phyloP scores from a whole-genome alignment of 30 jellyfish, hydroid and myxozoan genomes.

The Phacellophora camtschatica region DNA sequence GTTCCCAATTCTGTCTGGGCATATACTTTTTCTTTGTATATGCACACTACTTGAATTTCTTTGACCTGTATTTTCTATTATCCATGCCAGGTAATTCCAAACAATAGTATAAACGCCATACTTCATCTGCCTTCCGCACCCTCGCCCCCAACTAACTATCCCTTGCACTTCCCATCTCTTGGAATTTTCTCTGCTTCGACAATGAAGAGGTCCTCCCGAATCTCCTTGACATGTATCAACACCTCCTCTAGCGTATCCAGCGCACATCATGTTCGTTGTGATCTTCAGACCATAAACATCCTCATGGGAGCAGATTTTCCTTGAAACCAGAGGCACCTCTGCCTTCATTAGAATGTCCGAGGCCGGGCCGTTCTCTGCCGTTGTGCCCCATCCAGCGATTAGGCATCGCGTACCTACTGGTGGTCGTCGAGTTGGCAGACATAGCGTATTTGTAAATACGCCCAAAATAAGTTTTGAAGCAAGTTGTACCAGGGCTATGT shows the following conservation, averaged over 20 bases:
- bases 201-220: slow-evolving; percentile 94
- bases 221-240: slow-evolving; percentile 83
- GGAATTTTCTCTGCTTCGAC: slow-evolving; percentile 31
- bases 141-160: slow-evolving; percentile 90
- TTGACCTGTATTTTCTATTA: no score
- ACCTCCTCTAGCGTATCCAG: slow-evolving; percentile 85
- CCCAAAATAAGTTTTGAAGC: slow-evolving; percentile 18
- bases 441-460: slow-evolving; percentile 57
- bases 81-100: slow-evolving; percentile 66
- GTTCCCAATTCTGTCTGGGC: no score
- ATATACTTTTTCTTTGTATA: no score
- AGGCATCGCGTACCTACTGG: slow-evolving; percentile 54
- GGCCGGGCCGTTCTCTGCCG: slow-evolving; percentile 52
- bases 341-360: slow-evolving; percentile 66
- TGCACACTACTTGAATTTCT: no score
- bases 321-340: slow-evolving; percentile 59
- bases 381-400: slow-evolving; percentile 91
- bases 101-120: slow-evolving; percentile 84
- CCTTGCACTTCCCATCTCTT: slow-evolving; percentile 75
- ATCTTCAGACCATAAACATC: slow-evolving; percentile 62
- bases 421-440: slow-evolving; percentile 56
- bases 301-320: slow-evolving; percentile 35
- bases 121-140: slow-evolving; percentile 81
- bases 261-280: slow-evolving; percentile 86
- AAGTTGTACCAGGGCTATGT: slow-evolving; percentile 68